Base-by-base conservation (phyloP, 2,113 vertebrate species). In the Meleagris gallopavo region DNA sequence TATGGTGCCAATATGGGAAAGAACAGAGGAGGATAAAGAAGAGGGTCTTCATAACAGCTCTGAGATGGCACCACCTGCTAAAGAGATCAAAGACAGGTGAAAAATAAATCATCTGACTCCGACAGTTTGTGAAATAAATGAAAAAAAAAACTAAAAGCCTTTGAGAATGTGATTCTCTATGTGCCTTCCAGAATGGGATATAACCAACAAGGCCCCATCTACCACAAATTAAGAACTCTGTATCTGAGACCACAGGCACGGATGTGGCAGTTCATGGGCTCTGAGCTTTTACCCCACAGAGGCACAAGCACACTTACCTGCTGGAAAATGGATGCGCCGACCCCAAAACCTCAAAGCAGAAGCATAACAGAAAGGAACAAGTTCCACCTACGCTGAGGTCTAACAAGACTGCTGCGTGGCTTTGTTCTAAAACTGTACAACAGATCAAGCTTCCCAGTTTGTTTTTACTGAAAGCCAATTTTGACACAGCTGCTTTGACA, bases 61-160 rank as follows among this genome's bases (percentile, higher is more conserved):
- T 90, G 98, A 98, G 96, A 98, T 98, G 16, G 98, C 98, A 88
- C 98, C 98, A 91, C 98, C 98, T 97, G 98, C 98, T 98, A 22
- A 84, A 97, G 74, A 98, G 91, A 97, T 27, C 32, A 96, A 65
- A 97, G 73, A 97, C 11, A 87, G 46, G 54, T 52, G 85, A 46
- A 72, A 91, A 86, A 5, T 96, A 85, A 97, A 79, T 24, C 74
- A 41, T 52, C 54, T 91, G 88, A 38, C 52, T 60, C 34, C 15
- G 2, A 60, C 52, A 66, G 94, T 73, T 40, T 55, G 76, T 80
- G 52, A 15, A 82, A 65, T 13, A 54, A 58, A 10, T 60, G 27
- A 34, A 8, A 34, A 25, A 34, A 25, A 3, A 21, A 9, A 32
- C 19, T 32, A 21, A 57, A 57, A 57, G 17, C 30, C 55, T 57